Evolutionary conservation across 2,888 invertebrate species (phyloP), one percentile per base, ranked within the genome.

Genomic region (Euspilapteryx auroguttella): DNA sequence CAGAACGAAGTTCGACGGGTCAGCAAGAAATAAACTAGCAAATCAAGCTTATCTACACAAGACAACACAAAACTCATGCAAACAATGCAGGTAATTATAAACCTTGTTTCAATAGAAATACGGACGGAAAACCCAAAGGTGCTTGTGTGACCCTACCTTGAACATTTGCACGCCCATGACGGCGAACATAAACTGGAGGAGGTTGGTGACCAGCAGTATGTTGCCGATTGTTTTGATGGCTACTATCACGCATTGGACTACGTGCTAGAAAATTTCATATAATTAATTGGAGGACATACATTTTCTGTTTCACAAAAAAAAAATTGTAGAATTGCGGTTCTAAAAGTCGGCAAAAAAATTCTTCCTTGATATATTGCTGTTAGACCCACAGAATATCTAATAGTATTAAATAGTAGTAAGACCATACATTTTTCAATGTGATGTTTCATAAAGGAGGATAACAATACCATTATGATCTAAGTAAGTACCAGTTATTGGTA

Each of bases 101-200:
- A n/a, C n/a, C n/a, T n/a, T n/a, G n/a, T n/a, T n/a, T 5, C 17
- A 17, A 17, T 17, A 17, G 17, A 6, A n/a, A n/a, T n/a, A n/a
- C n/a, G n/a, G n/a, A n/a, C n/a, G n/a, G n/a, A n/a, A n/a, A 44
- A 68, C 73, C 73, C 73, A 73, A 73, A 73, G 71, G 73, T 73
- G 73, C 69, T 58, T 57, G 49, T 34, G 39, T 39, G 42, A 48
- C 78, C 86, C 85, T 89, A 96, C 96, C 93, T 99, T 98, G 85
- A 98, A 99, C 73, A 99, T 89, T 82, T 99, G 98, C 73, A 99
- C 98, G 79, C 99, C 99, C 82, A 99, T 99, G 69, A 98, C 97
- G 58, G 98, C 97, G 80, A 99, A 99, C 97, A 99, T 99, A 87
- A 99, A 99, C 82, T 97, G 94, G 53, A 99, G 94, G 65, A 99